Evolutionary conservation across 2,888 invertebrate genomes (phyloP).

Genomic region (Desoria tigrina): DNA sequence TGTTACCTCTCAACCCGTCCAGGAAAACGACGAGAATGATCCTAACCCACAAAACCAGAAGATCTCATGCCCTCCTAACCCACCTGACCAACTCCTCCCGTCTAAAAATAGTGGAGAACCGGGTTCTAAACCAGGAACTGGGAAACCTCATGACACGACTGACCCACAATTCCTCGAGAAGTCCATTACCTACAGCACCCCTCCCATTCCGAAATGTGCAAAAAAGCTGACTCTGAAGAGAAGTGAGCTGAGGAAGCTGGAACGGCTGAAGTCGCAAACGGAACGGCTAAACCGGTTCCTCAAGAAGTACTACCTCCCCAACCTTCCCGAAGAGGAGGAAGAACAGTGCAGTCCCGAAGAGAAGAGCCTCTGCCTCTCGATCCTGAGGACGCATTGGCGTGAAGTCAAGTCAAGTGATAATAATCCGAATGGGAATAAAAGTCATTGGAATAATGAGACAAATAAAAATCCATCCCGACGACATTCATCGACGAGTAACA

Average conservation of each 20-base stretch:
- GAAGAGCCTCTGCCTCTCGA: constrained; percentile 38
- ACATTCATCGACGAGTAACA: background rate
- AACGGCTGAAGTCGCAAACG: constrained; percentile 48
- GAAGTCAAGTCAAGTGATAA: constrained; percentile 21
- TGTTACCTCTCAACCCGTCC: background rate
- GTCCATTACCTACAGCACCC: constrained; percentile 33
- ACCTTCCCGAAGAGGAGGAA: constrained; percentile 51
- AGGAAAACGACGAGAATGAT: constrained; percentile 17
- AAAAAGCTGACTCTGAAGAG: constrained; percentile 51
- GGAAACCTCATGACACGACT: constrained; percentile 45
- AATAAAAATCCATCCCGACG: background rate
- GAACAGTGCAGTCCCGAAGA: constrained; percentile 50
- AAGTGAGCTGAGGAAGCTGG: constrained; percentile 50
- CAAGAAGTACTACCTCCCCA: constrained; percentile 51
- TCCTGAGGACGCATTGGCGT: constrained; percentile 39
- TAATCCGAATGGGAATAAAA: background rate
- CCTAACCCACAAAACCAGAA: background rate
- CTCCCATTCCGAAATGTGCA: constrained; percentile 39
- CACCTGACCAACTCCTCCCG: background rate
- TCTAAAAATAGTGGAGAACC: background rate
- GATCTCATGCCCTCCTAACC: background rate
- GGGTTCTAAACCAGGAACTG: background rate
- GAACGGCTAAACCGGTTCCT: constrained; percentile 50
- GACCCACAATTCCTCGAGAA: constrained; percentile 51
- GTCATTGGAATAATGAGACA: background rate